These are phyloP conservation scores for Crioceris asparagi DNA, from an alignment of 2,888 invertebrate species.

Conservation along the genomic window DNA sequence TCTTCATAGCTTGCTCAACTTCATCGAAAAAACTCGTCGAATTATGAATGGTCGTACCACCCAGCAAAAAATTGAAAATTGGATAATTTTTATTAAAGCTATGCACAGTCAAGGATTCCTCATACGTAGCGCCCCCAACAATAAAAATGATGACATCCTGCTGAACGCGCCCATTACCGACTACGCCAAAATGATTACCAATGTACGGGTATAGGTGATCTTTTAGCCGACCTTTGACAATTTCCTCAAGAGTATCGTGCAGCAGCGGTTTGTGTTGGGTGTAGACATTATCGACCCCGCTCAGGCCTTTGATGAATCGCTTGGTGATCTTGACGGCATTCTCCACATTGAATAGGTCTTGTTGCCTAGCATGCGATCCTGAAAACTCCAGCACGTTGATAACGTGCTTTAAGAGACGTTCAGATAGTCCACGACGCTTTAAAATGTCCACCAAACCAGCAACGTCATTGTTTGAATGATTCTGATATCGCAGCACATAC, in stretches of 20 bases:
- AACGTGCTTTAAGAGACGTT: conserved; percentile 47
- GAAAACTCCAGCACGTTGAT: conserved; percentile 71
- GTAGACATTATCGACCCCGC: conserved; percentile 98
- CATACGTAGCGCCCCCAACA: conserved; percentile 93
- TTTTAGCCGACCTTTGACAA: conserved; percentile 81
- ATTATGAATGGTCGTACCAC: conserved; percentile 89
- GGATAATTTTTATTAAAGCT: conserved; percentile 65
- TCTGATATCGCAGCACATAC: conserved; percentile 89
- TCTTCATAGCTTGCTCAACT: conserved; percentile 55
- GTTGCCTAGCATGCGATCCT: conserved; percentile 68
- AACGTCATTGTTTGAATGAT: conserved; percentile 76
- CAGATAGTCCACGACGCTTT: conserved; percentile 59
- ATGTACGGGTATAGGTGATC: conserved; percentile 78
- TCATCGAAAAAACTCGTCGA: conserved; percentile 71
- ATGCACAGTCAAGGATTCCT: conserved; percentile 82
- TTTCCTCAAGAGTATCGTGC: conserved; percentile 78
- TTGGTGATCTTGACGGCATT: conserved; percentile 85
- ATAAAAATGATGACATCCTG: conserved; percentile 95
- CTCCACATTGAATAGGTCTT: conserved; percentile 74
- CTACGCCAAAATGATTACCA: conserved; percentile 47
- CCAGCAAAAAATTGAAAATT: conserved; percentile 67
- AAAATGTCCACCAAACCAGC: conserved; percentile 64
- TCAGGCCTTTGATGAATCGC: conserved; percentile 75
- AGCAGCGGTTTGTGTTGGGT: conserved; percentile 95
- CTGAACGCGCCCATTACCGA: conserved; percentile 65